These are phyloP conservation scores for Procapra przewalskii DNA, from an alignment of 2,113 vertebrate species.

Conservation along the genomic window DNA sequence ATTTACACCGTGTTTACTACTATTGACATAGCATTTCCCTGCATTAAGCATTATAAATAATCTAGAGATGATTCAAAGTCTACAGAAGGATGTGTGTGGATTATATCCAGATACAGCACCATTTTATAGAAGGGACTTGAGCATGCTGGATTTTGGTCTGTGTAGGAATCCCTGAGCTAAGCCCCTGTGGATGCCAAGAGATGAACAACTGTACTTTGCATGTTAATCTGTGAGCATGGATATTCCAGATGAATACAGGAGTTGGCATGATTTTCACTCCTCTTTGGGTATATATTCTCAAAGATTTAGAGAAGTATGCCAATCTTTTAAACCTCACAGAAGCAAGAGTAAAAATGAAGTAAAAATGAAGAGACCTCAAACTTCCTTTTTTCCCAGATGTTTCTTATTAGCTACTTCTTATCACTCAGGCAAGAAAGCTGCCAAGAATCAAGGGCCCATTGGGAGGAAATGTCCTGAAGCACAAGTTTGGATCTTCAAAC, in stretches of 20 bases:
- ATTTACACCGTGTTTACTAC: not conserved
- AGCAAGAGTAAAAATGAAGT: not conserved
- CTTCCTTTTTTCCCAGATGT: not conserved
- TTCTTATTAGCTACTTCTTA: not conserved
- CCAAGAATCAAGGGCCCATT: not conserved
- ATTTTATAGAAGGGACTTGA: not conserved
- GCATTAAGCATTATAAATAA: not conserved
- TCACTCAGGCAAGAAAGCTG: not conserved
- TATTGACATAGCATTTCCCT: not conserved
- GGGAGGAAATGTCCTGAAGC: not conserved
- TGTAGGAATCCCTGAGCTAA: not conserved
- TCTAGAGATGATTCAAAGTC: not conserved
- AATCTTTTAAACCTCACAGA: not conserved
- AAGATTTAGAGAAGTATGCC: not conserved
- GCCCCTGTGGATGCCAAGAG: not conserved
- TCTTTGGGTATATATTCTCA: not conserved
- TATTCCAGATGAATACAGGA: not conserved
- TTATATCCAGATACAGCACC: not conserved
- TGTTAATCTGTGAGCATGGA: not conserved
- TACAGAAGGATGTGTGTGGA: not conserved
- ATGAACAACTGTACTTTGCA: not conserved
- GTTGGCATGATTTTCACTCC: not conserved
- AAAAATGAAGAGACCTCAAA: not conserved
- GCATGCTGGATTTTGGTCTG: not conserved
- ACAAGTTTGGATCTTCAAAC: not conserved